phyloP scores from a whole-genome alignment of 1,140 invertebrate genomes.

The Aphelenchoides besseyi region DNA sequence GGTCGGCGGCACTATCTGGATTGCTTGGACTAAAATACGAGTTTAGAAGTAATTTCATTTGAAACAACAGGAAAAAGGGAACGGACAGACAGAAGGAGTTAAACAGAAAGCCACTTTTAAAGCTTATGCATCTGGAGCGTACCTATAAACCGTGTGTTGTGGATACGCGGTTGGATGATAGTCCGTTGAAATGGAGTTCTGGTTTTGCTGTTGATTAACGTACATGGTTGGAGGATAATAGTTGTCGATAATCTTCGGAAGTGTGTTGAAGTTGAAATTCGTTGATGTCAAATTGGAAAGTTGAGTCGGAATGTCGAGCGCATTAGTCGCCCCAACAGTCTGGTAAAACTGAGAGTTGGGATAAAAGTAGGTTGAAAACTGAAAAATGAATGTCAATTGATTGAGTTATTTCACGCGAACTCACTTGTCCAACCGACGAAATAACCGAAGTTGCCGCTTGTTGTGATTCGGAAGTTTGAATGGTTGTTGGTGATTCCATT shows the following conservation, averaged over 20 bases:
- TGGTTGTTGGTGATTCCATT: background rate
- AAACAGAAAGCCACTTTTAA: background rate
- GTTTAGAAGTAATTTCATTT: background rate
- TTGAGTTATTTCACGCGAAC: background rate
- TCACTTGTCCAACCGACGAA: conserved; percentile 13
- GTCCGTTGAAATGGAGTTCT: background rate
- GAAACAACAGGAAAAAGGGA: background rate
- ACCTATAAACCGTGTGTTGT: background rate
- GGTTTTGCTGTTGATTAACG: background rate
- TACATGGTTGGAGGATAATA: background rate
- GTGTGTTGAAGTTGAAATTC: background rate
- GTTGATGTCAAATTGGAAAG: background rate
- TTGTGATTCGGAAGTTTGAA: conserved; percentile 1
- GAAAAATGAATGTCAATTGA: conserved; percentile 2
- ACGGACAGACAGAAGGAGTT: conserved; percentile 1
- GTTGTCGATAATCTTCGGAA: background rate
- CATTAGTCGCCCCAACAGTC: background rate
- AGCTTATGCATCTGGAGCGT: background rate
- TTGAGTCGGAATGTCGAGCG: background rate
- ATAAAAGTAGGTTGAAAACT: conserved; percentile 7
- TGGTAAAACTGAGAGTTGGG: background rate
- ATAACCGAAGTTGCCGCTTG: conserved; percentile 8
- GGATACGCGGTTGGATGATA: background rate
- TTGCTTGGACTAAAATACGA: conserved; percentile 13
- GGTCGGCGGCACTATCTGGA: conserved; percentile 7